Evolutionary conservation across 2,113 vertebrate species (phyloP).

Genomic region (Phrynocephalus versicolor): DNA sequence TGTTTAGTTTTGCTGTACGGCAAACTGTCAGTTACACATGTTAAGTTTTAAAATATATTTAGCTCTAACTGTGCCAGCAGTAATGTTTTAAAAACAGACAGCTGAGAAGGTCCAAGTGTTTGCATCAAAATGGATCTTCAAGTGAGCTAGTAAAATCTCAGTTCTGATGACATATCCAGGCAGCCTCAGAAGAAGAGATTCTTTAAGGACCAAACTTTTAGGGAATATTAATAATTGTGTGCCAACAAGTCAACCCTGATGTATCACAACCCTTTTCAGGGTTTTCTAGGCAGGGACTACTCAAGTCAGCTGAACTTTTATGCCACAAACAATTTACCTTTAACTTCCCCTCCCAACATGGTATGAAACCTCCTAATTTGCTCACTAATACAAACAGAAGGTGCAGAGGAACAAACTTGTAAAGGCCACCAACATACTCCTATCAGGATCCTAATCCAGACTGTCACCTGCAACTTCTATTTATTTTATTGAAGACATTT

Average conservation of each 20-base stretch:
- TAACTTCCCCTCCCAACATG: too few species aligned
- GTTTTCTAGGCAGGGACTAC: too few species aligned
- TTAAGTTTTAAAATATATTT: too few species aligned
- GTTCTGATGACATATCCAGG: not conserved
- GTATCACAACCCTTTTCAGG: too few species aligned
- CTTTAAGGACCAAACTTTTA: not conserved
- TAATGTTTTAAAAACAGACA: not conserved
- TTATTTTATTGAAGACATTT: not conserved
- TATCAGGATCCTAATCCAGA: not conserved
- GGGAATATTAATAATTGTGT: too few species aligned
- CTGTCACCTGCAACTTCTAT: not conserved
- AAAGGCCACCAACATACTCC: not conserved
- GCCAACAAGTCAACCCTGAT: too few species aligned
- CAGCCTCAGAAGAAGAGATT: not conserved
- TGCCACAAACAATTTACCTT: not conserved
- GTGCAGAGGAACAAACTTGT: not conserved
- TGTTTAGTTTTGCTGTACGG: not conserved
- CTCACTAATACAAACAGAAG: not conserved
- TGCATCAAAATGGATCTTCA: not conserved
- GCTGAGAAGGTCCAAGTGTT: not conserved
- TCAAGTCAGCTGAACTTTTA: not conserved
- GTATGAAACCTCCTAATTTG: not conserved
- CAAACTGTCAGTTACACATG: not conserved
- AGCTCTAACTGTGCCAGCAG: not conserved
- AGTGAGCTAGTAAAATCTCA: not conserved